Percentiles rank a stretch among this genome's conserved stretches.
Evolutionary conservation across 2,113 vertebrate genomes (phyloP).

Genomic region (Forbesichthys papilliferus): DNA sequence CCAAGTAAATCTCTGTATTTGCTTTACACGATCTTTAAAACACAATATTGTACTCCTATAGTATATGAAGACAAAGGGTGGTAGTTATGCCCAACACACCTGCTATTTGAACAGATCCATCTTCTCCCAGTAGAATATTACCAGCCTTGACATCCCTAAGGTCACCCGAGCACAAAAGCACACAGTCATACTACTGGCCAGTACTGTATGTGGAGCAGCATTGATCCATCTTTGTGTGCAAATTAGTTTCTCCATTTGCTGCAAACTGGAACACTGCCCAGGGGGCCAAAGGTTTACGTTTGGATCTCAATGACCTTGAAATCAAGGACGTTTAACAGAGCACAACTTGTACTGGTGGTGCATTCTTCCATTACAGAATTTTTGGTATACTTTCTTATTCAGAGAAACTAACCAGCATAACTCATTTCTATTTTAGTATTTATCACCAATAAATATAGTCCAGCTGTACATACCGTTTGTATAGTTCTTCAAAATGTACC

Average conservation of each 20-base stretch:
- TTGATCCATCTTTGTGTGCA: constrained; percentile 59
- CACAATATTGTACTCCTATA: neutral
- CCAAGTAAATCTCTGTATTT: too few relatives aligned
- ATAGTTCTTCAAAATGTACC: too few relatives aligned
- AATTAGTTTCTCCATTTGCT: constrained; percentile 29
- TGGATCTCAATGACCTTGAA: constrained; percentile 55
- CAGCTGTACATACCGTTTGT: too few relatives aligned
- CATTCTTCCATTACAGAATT: neutral
- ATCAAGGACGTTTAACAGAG: constrained; percentile 27
- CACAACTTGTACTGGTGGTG: constrained; percentile 7
- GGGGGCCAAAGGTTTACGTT: constrained; percentile 25
- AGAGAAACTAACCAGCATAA: neutral
- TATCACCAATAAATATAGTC: too few relatives aligned
- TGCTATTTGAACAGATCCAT: constrained; percentile 98
- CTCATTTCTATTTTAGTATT: too few relatives aligned
- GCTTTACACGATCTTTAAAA: neutral
- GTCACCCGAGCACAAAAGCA: constrained; percentile 53
- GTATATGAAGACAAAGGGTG: neutral
- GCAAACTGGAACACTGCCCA: constrained; percentile 47
- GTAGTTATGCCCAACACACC: constrained; percentile 74
- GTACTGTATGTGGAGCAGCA: constrained; percentile 37
- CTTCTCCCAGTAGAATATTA: constrained; percentile 97
- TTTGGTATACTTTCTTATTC: neutral
- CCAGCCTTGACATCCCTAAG: constrained; percentile 96
- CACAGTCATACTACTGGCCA: constrained; percentile 48